A percentile compares a stretch with the other conserved stretches of the same genome.
phyloP scores from a whole-genome alignment of 2,113 vertebrate species.

The Ramphastos sulfuratus region DNA sequence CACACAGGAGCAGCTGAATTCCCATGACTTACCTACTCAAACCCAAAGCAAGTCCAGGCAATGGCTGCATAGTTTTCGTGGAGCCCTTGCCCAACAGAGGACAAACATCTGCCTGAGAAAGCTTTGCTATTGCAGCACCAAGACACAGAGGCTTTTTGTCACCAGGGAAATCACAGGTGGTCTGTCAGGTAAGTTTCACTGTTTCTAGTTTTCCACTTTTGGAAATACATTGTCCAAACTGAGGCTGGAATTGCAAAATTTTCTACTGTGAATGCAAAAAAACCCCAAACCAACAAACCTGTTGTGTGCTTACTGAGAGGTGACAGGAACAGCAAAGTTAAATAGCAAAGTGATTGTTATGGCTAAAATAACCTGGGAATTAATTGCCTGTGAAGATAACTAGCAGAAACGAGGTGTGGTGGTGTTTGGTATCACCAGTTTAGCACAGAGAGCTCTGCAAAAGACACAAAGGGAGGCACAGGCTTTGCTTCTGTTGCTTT shows the following conservation, averaged over 20 bases:
- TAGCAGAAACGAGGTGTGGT: background rate
- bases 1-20: slow-evolving; percentile 64
- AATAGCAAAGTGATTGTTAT: background rate
- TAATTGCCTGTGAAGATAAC: background rate
- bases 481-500: background rate
- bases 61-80: slow-evolving; percentile 73
- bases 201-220: background rate
- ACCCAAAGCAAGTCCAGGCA: slow-evolving; percentile 80
- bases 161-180: background rate
- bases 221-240: background rate
- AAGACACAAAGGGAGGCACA: background rate
- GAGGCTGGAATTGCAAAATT: background rate
- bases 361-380: background rate
- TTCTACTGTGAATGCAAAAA: background rate
- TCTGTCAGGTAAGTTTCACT: slow-evolving; percentile 60
- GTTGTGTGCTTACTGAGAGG: background rate
- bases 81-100: slow-evolving; percentile 41
- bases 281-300: background rate
- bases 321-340: background rate
- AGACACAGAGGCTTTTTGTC: background rate
- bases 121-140: slow-evolving; percentile 39
- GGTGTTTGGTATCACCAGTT: background rate
- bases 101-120: slow-evolving; percentile 43
- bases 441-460: background rate
- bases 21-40: slow-evolving; percentile 68